A percentile compares a stretch with the other conserved stretches of the same genome.
Evolutionary conservation across 2,113 vertebrate species (phyloP).

Genomic region (Paramisgurnus dabryanus): DNA sequence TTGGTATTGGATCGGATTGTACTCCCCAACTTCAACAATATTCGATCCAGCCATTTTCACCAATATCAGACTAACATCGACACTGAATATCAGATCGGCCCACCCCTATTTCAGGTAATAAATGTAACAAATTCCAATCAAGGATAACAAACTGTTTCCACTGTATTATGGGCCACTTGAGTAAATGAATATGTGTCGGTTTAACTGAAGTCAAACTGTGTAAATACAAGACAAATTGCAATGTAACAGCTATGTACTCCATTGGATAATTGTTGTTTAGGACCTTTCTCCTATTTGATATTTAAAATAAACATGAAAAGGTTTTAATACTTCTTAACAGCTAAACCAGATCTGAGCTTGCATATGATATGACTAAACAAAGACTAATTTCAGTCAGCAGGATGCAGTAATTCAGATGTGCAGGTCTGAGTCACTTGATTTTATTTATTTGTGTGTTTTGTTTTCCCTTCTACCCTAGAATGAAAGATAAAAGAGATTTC

Average conservation of each 20-base stretch:
- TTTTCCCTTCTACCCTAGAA: constrained; percentile 22
- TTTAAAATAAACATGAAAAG: neutral
- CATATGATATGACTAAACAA: neutral
- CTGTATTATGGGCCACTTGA: neutral
- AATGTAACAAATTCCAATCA: too few relatives aligned
- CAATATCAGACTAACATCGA: too few relatives aligned
- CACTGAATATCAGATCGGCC: too few relatives aligned
- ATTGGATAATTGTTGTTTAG: neutral
- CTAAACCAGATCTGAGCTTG: neutral
- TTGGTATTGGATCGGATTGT: too few relatives aligned
- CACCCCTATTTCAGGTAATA: too few relatives aligned
- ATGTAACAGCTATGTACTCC: too few relatives aligned
- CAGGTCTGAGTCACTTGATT: constrained; percentile 22
- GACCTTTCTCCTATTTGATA: neutral
- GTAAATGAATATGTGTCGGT: neutral
- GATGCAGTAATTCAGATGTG: neutral
- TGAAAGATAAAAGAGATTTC: constrained; percentile 50
- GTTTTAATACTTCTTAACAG: neutral
- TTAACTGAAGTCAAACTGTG: too few relatives aligned
- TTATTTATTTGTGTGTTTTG: constrained; percentile 31
- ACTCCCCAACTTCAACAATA: too few relatives aligned
- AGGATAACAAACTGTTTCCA: too few relatives aligned
- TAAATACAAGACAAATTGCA: too few relatives aligned
- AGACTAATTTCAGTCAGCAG: neutral
- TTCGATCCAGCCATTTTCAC: too few relatives aligned